Evolutionary conservation across 2,113 vertebrate genomes (phyloP), one percentile per base, ranked within the genome.

Genomic region (Arothron firmamentum): DNA sequence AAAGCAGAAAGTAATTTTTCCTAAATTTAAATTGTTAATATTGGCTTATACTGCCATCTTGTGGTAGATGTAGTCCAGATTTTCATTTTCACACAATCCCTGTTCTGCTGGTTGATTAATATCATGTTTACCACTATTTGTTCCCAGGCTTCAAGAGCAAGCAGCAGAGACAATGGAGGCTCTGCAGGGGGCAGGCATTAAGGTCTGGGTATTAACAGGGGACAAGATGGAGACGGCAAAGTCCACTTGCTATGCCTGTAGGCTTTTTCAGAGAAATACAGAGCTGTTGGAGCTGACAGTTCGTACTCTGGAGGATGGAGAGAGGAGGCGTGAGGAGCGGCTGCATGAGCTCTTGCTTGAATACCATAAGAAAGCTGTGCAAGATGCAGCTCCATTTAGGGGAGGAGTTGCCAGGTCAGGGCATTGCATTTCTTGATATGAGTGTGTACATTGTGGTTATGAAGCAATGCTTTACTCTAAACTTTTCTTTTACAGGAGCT

Each of bases 191-290:
- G 96, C 96, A 0, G 96, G 96, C 62, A 95, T 99, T 71, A 97
- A 96, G 72, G 92, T 98, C 6, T 98, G 97, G 97, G 96, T 98
- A 71, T 92, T 98, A 51, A 98, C 97, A 0, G 97, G 97, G 0
- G 97, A 98, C 89, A 99, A 99, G 85, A 94, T 98, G 94, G 97
- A 98, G 86, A 99, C 97, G 0, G 97, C 97, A 28, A 96, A 97
- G 73, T 96, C 96, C 62, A 97, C 96, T 0, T 98, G 97, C 88
- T 99, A 97, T 0, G 95, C 97, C 57, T 98, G 95, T 69, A 89
- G 94, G 42, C 88, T 98, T 21, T 99, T 99, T 82, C 94, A 96
- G 84, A 92, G 90, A 65, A 91, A 80, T 84, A 98, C 96, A 0
- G 95, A 99, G 69, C 92, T 99, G 69, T 84, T 99, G 80, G 95